A percentile compares a stretch with the other conserved stretches of the same genome.
Conservation (phyloP, 2,113 vertebrate genomes). For the Suncus etruscus region DNA sequence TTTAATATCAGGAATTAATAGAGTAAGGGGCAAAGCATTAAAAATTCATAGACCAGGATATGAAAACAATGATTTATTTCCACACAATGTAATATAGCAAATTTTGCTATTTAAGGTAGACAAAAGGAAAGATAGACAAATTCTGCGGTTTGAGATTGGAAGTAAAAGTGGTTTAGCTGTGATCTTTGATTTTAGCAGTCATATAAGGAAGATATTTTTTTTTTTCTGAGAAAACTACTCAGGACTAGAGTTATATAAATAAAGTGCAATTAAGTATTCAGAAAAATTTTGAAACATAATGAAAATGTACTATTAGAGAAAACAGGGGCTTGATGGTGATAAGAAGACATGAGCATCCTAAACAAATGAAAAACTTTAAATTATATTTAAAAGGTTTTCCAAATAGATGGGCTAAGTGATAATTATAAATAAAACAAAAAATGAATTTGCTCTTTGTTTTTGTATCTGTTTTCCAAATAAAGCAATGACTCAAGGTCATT, state of each 20-base stretch:
- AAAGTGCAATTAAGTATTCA: slow-evolving; percentile 45
- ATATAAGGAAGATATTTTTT: background rate
- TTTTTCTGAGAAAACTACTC: background rate
- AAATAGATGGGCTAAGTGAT: slow-evolving; percentile 10
- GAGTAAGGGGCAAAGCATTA: background rate
- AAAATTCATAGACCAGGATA: background rate
- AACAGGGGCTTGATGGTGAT: background rate
- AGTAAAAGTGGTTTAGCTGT: background rate
- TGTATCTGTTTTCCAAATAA: slow-evolving; percentile 35
- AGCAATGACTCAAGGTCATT: slow-evolving; percentile 64
- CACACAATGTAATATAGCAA: background rate
- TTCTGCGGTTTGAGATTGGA: background rate
- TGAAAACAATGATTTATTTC: background rate
- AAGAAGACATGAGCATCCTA: background rate
- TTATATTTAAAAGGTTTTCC: background rate
- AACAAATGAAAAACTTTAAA: slow-evolving; percentile 47
- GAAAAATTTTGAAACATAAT: slow-evolving; percentile 16
- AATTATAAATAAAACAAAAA: slow-evolving; percentile 54
- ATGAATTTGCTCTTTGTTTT: slow-evolving; percentile 13
- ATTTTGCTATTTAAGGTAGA: background rate
- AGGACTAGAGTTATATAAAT: background rate
- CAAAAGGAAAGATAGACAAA: background rate
- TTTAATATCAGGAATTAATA: slow-evolving; percentile 23
- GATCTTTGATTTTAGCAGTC: background rate
- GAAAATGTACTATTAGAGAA: slow-evolving; percentile 2